Conservation (phyloP, 2,113 vertebrate genomes). For the Oreochromis niloticus region DNA sequence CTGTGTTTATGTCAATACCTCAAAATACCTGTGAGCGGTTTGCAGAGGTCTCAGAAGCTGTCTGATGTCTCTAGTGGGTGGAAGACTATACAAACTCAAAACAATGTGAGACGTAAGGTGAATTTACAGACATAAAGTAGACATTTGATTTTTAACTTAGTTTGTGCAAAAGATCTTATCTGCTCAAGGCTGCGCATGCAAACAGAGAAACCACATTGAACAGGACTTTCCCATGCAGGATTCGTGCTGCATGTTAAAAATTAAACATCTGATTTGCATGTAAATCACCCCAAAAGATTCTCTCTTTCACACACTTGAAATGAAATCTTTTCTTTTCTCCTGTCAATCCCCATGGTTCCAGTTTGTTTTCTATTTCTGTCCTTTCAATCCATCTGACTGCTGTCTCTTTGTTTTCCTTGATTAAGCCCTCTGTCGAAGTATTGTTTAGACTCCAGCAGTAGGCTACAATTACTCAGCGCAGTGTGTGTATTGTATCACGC, state of each 20-base stretch:
- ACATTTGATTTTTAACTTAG: slow-evolving; percentile 9
- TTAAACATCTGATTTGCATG: slow-evolving; percentile 15
- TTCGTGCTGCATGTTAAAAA: background rate
- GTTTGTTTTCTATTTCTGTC: slow-evolving; percentile 33
- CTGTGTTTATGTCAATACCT: slow-evolving; percentile 15
- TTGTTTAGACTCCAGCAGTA: slow-evolving; percentile 46
- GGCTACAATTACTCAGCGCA: slow-evolving; percentile 43
- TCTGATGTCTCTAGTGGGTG: slow-evolving; percentile 37
- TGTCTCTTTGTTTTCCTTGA: slow-evolving; percentile 47
- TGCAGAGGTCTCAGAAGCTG: slow-evolving; percentile 35
- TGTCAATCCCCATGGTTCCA: slow-evolving; percentile 1
- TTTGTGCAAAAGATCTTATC: background rate
- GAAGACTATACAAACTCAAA: slow-evolving; percentile 32
- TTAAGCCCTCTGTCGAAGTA: slow-evolving; percentile 35
- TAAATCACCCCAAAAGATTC: slow-evolving; percentile 8
- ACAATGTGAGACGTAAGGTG: slow-evolving; percentile 33
- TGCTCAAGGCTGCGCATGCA: background rate
- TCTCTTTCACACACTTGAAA: background rate
- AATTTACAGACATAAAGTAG: slow-evolving; percentile 35
- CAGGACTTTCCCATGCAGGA: background rate
- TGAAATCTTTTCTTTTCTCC: background rate
- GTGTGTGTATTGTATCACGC: slow-evolving; percentile 38
- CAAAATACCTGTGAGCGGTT: slow-evolving; percentile 50
- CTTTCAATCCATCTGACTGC: slow-evolving; percentile 23
- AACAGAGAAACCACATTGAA: background rate